phyloP scores from a whole-genome alignment of 23 tunicate species.

The Styela clava region DNA sequence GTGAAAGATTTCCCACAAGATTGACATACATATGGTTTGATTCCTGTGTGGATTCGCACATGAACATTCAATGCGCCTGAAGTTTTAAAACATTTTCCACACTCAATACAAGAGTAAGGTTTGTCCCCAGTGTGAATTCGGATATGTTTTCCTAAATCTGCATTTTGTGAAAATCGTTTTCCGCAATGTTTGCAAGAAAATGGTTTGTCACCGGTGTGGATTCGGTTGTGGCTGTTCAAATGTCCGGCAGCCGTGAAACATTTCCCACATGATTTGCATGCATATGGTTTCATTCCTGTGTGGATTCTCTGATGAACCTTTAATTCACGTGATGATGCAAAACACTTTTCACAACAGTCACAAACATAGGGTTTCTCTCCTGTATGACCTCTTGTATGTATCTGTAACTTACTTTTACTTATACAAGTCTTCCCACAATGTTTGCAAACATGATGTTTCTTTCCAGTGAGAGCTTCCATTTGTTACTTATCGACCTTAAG shows the following conservation, averaged over 20 bases:
- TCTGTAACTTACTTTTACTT: not conserved
- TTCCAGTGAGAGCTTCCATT: too few species aligned
- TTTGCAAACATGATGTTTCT: not conserved
- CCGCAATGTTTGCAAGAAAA: not conserved
- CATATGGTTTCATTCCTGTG: too few species aligned
- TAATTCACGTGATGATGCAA: not conserved
- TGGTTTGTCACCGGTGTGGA: not conserved
- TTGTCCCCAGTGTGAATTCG: not conserved
- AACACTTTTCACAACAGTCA: not conserved
- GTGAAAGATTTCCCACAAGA: too few species aligned
- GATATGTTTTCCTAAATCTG: not conserved
- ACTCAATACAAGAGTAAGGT: too few species aligned
- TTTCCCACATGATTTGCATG: constrained; percentile 1
- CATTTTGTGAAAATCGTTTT: not conserved
- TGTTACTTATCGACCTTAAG: too few species aligned
- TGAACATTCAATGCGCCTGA: too few species aligned
- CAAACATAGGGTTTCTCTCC: not conserved
- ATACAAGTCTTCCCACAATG: not conserved
- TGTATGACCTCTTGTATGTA: not conserved
- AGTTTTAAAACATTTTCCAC: too few species aligned
- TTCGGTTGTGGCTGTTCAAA: not conserved
- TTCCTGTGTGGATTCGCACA: too few species aligned
- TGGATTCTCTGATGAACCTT: not conserved
- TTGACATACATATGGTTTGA: too few species aligned
- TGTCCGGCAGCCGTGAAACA: not conserved